These are phyloP conservation scores for Halcyon senegalensis DNA, from an alignment of 2,113 vertebrate genomes.

Conservation along the genomic window DNA sequence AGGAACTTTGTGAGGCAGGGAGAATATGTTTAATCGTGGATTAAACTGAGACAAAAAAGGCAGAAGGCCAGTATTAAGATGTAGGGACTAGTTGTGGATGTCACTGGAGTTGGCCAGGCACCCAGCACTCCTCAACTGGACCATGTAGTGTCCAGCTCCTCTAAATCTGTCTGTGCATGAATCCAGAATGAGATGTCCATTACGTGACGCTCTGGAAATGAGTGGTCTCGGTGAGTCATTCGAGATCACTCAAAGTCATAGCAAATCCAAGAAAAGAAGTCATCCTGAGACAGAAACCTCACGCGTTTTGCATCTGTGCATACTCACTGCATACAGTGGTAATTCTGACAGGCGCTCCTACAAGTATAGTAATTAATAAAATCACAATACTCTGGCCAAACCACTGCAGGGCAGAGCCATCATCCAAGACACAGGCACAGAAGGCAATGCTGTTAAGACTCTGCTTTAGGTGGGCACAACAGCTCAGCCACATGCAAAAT, in stretches of 20 bases:
- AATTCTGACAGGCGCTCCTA: neutral
- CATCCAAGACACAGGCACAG: neutral
- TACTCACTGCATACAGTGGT: neutral
- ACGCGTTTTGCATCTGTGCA: neutral
- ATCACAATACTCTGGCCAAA: neutral
- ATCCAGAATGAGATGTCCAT: neutral
- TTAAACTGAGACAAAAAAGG: neutral
- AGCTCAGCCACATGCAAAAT: neutral
- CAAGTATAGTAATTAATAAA: neutral
- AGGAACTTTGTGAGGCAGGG: neutral
- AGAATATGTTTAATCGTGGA: neutral
- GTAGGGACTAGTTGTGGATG: neutral
- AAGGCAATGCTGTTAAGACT: neutral
- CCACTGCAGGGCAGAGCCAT: neutral
- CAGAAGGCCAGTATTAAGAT: neutral
- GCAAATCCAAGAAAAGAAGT: neutral
- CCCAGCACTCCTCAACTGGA: neutral
- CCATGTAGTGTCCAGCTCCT: neutral
- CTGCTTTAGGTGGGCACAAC: neutral
- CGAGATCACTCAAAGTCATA: neutral
- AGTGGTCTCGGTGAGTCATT: neutral
- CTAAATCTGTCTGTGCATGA: neutral
- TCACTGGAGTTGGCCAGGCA: neutral
- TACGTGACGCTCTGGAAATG: neutral
- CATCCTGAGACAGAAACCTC: neutral